A percentile compares a stretch with the other conserved stretches of the same genome.
Conservation (phyloP, 1,140 invertebrate species). For the Orius insidiosus region DNA sequence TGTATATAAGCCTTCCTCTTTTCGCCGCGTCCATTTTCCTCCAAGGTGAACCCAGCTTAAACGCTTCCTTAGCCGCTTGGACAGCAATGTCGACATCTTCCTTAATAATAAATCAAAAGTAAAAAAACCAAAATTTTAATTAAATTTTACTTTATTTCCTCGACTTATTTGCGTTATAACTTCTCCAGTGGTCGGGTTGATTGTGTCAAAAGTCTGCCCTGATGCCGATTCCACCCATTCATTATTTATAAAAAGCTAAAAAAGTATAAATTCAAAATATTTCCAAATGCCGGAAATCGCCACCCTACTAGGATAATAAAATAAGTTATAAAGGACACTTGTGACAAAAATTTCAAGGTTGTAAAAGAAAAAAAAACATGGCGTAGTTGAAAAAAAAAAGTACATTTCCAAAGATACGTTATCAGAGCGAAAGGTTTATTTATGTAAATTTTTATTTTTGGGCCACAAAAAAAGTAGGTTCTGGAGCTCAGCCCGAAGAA, state of each 20-base stretch:
- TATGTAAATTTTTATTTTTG: too few relatives aligned
- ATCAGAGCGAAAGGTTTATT: too few relatives aligned
- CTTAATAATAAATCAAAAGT: slow-evolving; percentile 25
- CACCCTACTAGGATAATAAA: too few relatives aligned
- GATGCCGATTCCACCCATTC: slow-evolving; percentile 81
- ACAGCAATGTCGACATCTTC: slow-evolving; percentile 58
- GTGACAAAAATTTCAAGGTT: too few relatives aligned
- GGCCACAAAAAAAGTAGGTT: too few relatives aligned
- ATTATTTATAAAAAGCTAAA: slow-evolving; percentile 93
- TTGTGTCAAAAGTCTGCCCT: slow-evolving; percentile 72
- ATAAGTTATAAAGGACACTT: too few relatives aligned
- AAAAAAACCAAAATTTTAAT: background rate
- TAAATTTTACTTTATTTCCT: slow-evolving; percentile 41
- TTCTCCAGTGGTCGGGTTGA: slow-evolving; percentile 81
- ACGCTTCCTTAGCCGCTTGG: slow-evolving; percentile 55
- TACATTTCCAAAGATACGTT: too few relatives aligned
- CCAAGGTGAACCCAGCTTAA: slow-evolving; percentile 56
- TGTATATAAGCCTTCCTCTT: slow-evolving; percentile 44
- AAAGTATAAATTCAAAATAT: too few relatives aligned
- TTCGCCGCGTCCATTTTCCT: slow-evolving; percentile 57
- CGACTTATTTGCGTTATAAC: slow-evolving; percentile 71
- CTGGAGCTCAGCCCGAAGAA: too few relatives aligned
- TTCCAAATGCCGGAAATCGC: too few relatives aligned
- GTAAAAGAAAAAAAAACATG: too few relatives aligned
- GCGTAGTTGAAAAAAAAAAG: too few relatives aligned